Percentiles rank a stretch among this genome's conserved stretches.
Conservation (phyloP, 2,113 vertebrate genomes). For the Limanda limanda region DNA sequence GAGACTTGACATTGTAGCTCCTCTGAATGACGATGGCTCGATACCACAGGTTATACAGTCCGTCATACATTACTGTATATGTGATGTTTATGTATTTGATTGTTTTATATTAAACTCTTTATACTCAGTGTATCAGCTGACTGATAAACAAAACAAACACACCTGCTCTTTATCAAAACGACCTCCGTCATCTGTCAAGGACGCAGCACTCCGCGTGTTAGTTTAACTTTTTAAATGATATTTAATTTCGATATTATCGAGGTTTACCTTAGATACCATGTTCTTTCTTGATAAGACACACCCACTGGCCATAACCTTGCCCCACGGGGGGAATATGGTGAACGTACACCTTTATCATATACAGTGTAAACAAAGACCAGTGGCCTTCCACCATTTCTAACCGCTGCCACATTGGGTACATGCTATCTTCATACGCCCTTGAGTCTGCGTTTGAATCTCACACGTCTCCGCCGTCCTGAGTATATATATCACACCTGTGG, state of each 20-base stretch:
- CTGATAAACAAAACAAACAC: not conserved
- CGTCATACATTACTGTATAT: too few relatives aligned
- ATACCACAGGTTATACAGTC: not conserved
- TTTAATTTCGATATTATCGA: not conserved
- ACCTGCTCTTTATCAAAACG: not conserved
- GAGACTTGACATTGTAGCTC: too few relatives aligned
- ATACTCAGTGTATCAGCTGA: not conserved
- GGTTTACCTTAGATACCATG: constrained; percentile 8
- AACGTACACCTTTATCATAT: not conserved
- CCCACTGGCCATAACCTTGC: not conserved
- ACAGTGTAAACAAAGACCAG: not conserved
- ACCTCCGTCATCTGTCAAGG: not conserved
- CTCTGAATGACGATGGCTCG: too few relatives aligned
- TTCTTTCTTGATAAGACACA: not conserved
- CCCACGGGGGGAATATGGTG: not conserved
- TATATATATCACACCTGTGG: constrained; percentile 27
- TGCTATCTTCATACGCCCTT: constrained; percentile 1
- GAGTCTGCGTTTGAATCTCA: not conserved
- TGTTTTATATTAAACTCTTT: too few relatives aligned
- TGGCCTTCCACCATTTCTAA: not conserved
- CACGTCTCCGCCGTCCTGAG: not conserved
- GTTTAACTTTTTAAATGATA: not conserved
- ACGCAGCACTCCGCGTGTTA: not conserved
- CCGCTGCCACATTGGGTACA: not conserved
- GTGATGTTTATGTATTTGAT: too few relatives aligned